Evolutionary conservation across 2,888 invertebrate genomes (phyloP).

Genomic region (Pecten maximus): DNA sequence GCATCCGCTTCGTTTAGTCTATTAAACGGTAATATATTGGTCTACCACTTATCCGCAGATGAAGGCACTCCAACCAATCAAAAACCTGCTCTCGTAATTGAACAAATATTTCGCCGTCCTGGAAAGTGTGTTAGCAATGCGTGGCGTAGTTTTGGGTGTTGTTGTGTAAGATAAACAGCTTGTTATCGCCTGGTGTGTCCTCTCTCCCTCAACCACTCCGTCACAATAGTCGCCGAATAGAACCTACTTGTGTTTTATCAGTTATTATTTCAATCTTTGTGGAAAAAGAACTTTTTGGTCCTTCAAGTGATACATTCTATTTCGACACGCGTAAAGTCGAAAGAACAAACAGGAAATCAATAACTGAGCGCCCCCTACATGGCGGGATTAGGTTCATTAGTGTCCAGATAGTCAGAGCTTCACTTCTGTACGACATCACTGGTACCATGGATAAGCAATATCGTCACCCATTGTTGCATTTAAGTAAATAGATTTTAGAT

Average conservation of each 20-base stretch:
- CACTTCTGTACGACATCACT: background rate
- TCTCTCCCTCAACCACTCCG: background rate
- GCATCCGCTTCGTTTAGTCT: background rate
- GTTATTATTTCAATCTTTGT: background rate
- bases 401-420: background rate
- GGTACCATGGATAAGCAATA: background rate
- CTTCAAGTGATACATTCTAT: background rate
- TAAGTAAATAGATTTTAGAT: background rate
- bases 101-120: background rate
- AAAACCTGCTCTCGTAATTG: background rate
- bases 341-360: constrained; percentile 28
- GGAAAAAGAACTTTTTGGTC: background rate
- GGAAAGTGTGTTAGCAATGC: background rate
- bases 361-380: background rate
- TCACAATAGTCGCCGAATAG: background rate
- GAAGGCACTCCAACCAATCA: background rate
- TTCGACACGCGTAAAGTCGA: constrained; percentile 9
- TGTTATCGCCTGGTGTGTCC: background rate
- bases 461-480: background rate
- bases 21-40: background rate
- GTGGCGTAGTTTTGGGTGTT: background rate
- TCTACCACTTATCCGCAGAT: constrained; percentile 2
- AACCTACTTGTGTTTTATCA: background rate
- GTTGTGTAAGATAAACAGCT: background rate
- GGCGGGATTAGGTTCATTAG: background rate